Base-by-base conservation (phyloP, 2,888 invertebrate genomes). In the Dexiosoma caninum region DNA sequence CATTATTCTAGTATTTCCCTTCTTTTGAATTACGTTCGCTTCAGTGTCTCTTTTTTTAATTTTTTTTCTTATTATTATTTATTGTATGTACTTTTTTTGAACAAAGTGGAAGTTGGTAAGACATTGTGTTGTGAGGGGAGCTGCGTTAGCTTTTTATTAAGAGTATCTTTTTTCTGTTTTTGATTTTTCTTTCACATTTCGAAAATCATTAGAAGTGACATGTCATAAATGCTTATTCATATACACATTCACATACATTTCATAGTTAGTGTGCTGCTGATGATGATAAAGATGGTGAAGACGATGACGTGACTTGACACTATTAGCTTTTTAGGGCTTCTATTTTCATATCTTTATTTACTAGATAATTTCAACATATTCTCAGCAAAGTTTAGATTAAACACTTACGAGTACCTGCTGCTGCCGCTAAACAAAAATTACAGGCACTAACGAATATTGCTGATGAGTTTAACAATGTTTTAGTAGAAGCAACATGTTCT, bases 211-310 rank as follows among this genome's bases (percentile, higher is more conserved):
- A 40, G 49, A 75, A 62, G 46, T 74, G 81, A 64, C 81, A 77
- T 81, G 77, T 37, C 64, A 69, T 69, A 53, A 64, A 81, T 59
- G 77, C 59, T 81, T 74, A 67, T 76, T 72, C 62, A 30, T 37
- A 67, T 42, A 67, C n/a, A 55, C 12, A 35, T 32, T 14, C 27
- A 44, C 10, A 35, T 14, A 42, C 7, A 14, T 3, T 10, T 30
- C n/a, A 53, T n/a, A 1, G 16, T 49, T 19, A 5, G 8, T 62
- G 7, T 44, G 21, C 23, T 55, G 37, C 14, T 53, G 12, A 49
- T 59, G 23, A 10, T 32, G 37, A 16, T 40, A 40, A 32, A 27
- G 59, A 14, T 23, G 42, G 8, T 27, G 37, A 21, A 30, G 49
- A 75, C 49, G 51, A 59, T 75, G 67, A 76, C 76, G 60, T 76